Base-by-base conservation (phyloP, 2,888 invertebrate species). In the Cabera pusaria region DNA sequence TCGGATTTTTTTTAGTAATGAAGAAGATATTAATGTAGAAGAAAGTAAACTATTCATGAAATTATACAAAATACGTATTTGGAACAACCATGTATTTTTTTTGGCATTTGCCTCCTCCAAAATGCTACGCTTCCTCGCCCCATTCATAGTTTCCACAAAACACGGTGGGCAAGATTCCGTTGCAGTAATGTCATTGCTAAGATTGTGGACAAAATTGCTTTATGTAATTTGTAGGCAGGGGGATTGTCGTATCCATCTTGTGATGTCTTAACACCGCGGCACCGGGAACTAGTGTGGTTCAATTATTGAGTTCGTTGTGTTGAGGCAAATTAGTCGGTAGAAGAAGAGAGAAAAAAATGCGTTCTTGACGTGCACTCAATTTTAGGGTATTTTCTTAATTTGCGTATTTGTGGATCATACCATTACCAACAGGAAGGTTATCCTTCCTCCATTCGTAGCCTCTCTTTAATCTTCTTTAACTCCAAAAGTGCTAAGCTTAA, bases 131-230 rank as follows among this genome's bases (percentile, higher is more conserved):
- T 49, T 76, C 53, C 33, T 23, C 20, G 54, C 40, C 6, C 25
- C 24, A 39, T 49, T 25, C 46, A 61, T 59, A 71, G 59, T 72
- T 72, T 66, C 59, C 61, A 69, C 54, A 59, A 61, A 72, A 70
- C 64, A 63, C 62, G 56, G 66, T 61, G 71, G 72, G 68, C 62
- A 69, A 72, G 69, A 82, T 77, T 74, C 74, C 77, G 55, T 55
- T 70, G 75, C 72, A 74, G 67, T 80, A 80, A 80, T 80, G 74
- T 75, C 75, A 69, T 80, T 78, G 73, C 78, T 69, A 74, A 78
- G 78, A 77, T 81, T 79, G 75, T 72, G 73, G 74, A 70, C 66
- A 67, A 74, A 82, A 86, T 86, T 85, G 81, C 78, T 84, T 75
- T 67, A 74, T 70, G 77, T 80, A 80, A 87, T 85, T 86, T 84